A percentile compares a stretch with the other conserved stretches of the same genome.
Conservation (phyloP, 2,113 vertebrate species). For the Poecile atricapillus region DNA sequence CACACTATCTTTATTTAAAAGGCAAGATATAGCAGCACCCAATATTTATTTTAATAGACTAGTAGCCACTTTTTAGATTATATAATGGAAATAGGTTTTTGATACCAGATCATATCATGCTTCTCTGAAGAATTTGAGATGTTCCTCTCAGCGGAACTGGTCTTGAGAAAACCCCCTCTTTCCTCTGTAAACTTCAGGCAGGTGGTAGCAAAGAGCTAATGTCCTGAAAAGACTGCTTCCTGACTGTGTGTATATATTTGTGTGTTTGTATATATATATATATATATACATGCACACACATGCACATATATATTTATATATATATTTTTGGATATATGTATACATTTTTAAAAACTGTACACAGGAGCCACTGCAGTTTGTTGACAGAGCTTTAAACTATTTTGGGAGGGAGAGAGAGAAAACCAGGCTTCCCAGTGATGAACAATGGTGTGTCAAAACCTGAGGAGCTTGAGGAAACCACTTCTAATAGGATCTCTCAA, state of each 20-base stretch:
- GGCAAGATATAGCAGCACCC: neutral
- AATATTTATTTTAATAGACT: neutral
- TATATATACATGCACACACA: no score
- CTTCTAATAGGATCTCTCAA: neutral
- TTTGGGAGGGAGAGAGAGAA: neutral
- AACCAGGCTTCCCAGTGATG: neutral
- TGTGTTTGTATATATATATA: no score
- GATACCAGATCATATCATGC: neutral
- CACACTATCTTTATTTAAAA: neutral
- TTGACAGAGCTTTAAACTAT: neutral
- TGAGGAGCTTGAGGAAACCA: neutral
- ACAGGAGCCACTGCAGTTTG: neutral
- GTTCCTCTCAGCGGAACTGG: neutral
- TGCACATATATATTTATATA: no score
- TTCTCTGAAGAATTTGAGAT: neutral
- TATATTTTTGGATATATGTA: neutral
- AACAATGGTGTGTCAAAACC: neutral
- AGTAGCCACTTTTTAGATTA: neutral
- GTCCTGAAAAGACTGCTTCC: neutral
- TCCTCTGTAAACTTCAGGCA: neutral
- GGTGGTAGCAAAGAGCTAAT: neutral
- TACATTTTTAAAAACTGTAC: neutral
- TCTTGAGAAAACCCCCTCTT: neutral
- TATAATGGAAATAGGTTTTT: neutral
- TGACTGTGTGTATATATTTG: fast-evolving